Evolutionary conservation across 2,113 vertebrate genomes (phyloP), one percentile per base, ranked within the genome.

Genomic region (Typhlomys cinereus): DNA sequence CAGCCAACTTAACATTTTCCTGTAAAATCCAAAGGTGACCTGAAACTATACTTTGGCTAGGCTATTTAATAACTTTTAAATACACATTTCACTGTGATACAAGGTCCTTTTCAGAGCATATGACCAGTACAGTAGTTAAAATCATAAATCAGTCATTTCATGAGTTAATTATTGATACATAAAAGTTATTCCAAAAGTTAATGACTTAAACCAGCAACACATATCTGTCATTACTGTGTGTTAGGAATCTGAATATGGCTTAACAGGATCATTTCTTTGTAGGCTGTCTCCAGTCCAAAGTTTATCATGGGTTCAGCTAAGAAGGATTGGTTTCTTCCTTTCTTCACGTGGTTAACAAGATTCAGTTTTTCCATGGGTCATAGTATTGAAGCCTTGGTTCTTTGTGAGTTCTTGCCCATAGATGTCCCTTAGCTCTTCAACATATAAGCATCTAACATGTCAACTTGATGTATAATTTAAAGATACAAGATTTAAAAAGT

Each of bases 31-130:
- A 44, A 94, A 95, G 31, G 44, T 41, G 89, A 75, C 41, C 84
- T 86, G 41, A 74, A 20, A 5, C 25, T n/a, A n/a, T n/a, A n/a
- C 57, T 74, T 41, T 59, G n/a, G 36, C 54, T 74, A 48, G 48
- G 41, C 88, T 83, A 88, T 87, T 89, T 84, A 13, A 66, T 81
- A 89, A 89, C 78, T 88, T 94, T 95, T 64, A 92, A 89, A 73
- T 70, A 59, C 13, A 71, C 23, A 66, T 94, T 94, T 91, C 14
- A 36, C 25, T 94, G 69, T 75, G 69, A 50, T 82, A 13, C 23
- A 78, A 8, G 14, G 14, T 78, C 46, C 25, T 71, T 17, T 14
- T 25, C 41, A 79, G 7, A 78, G 14, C 23, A 85, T 66, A 70
- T 20, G 1, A 61, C n/a, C 36, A 69, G 57, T 44, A 50, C 4